Conservation (phyloP, 2,113 vertebrate species). For the Trematomus loennbergii region DNA sequence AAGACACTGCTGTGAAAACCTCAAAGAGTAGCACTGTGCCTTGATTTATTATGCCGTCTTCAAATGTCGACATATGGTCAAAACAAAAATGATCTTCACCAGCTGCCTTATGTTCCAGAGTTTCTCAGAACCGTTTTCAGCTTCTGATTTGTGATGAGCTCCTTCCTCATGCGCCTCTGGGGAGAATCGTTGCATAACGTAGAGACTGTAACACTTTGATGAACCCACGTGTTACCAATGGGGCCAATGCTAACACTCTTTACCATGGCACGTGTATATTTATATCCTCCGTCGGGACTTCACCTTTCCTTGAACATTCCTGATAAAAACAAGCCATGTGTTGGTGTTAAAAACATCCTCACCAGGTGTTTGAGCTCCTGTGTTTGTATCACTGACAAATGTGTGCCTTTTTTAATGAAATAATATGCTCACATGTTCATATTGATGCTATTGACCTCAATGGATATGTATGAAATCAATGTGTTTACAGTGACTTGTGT, state of each 20-base stretch:
- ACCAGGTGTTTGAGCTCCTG: neutral
- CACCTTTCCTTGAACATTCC: conserved; percentile 29
- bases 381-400: conserved; percentile 8
- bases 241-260: neutral
- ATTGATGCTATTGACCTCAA: conserved; percentile 46
- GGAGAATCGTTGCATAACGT: conserved; percentile 49
- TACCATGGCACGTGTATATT: conserved; percentile 35
- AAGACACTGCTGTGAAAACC: conserved; percentile 16
- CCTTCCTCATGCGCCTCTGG: neutral
- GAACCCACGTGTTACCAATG: conserved; percentile 36
- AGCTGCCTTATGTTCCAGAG: neutral
- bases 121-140: neutral
- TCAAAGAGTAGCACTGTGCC: conserved; percentile 21
- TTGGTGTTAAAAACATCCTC: neutral
- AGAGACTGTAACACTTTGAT: conserved; percentile 41
- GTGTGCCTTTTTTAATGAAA: conserved; percentile 48
- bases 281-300: conserved; percentile 38
- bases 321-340: conserved; percentile 10
- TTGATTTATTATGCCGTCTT: conserved; percentile 22
- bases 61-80: conserved; percentile 5
- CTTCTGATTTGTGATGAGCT: conserved; percentile 21
- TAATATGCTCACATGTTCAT: conserved; percentile 23
- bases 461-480: conserved; percentile 27
- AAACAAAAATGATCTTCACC: neutral
- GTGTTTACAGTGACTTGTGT: conserved; percentile 54